Percentiles rank a stretch among this genome's conserved stretches.
Evolutionary conservation across 2,797 vertebrate genomes (phyloP).

Genomic region (Sebastes umbrosus): DNA sequence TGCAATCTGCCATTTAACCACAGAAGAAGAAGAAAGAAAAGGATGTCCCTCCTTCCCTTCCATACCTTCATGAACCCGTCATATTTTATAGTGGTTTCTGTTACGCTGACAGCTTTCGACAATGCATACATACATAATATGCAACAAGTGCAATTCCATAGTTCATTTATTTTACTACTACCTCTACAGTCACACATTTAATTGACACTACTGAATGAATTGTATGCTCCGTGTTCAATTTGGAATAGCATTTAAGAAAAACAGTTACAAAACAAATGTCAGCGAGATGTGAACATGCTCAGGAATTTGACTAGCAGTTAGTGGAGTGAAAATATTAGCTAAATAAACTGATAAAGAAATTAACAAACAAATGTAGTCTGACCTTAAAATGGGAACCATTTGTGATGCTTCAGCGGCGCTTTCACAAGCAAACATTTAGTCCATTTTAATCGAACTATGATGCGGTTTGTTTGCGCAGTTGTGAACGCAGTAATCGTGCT

Average conservation of each 20-base stretch:
- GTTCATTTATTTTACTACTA: neutral
- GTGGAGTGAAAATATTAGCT: neutral
- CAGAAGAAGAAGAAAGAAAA: neutral
- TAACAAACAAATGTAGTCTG: neutral
- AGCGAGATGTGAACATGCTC: neutral
- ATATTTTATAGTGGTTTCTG: neutral
- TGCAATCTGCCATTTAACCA: neutral
- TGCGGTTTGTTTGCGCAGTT: too few species aligned
- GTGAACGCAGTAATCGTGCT: too few species aligned
- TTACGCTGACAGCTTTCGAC: neutral
- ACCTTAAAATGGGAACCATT: neutral
- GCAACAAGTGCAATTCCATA: neutral
- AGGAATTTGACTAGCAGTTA: neutral
- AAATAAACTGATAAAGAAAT: neutral
- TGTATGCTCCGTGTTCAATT: neutral
- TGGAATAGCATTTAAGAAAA: neutral
- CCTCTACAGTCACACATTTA: neutral
- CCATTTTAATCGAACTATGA: too few species aligned
- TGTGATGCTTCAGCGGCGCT: neutral
- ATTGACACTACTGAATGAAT: neutral
- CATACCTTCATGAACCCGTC: neutral
- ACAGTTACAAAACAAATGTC: neutral
- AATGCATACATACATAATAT: neutral
- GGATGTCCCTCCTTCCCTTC: neutral
- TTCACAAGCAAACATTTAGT: too few species aligned